These are phyloP conservation scores for Brenthis hecate DNA, from an alignment of 2,888 invertebrate species.

Conservation along the genomic window DNA sequence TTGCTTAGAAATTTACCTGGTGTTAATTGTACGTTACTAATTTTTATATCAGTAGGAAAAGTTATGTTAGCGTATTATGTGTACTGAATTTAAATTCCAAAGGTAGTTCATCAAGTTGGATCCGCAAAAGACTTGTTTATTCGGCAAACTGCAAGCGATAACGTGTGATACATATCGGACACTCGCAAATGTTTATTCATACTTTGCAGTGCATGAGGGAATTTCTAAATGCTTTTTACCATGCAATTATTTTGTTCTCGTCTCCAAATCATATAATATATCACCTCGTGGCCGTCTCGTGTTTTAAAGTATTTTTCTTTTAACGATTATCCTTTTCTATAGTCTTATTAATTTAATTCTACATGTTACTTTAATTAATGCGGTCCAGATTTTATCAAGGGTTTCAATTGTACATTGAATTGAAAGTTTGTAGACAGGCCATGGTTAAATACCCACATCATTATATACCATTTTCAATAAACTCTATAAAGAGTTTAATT, in stretches of 20 bases:
- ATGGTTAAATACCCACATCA: slow-evolving; percentile 34
- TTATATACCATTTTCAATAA: slow-evolving; percentile 27
- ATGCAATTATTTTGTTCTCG: slow-evolving; percentile 29
- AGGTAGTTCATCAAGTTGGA: slow-evolving; percentile 43
- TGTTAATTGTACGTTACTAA: not conserved
- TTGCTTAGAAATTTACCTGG: not conserved
- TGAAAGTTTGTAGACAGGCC: slow-evolving; percentile 27
- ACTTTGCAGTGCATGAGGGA: slow-evolving; percentile 43
- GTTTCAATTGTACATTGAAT: slow-evolving; percentile 38
- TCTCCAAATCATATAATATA: slow-evolving; percentile 12
- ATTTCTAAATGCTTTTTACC: slow-evolving; percentile 39
- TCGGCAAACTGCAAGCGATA: slow-evolving; percentile 53
- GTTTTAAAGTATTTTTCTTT: slow-evolving; percentile 19
- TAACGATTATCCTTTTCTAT: slow-evolving; percentile 21
- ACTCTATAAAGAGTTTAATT: slow-evolving; percentile 23
- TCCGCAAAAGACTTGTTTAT: slow-evolving; percentile 49
- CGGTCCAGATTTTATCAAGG: slow-evolving; percentile 20
- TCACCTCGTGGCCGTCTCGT: slow-evolving; percentile 1
- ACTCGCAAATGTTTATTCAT: slow-evolving; percentile 47
- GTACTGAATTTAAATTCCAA: slow-evolving; percentile 51
- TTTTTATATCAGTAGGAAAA: slow-evolving; percentile 12
- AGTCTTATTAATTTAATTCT: slow-evolving; percentile 24
- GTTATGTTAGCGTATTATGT: slow-evolving; percentile 31
- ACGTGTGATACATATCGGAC: slow-evolving; percentile 46
- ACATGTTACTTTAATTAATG: slow-evolving; percentile 31